Conservation (phyloP, 2,113 vertebrate genomes). For the Cyprinodon brontotheroides region DNA sequence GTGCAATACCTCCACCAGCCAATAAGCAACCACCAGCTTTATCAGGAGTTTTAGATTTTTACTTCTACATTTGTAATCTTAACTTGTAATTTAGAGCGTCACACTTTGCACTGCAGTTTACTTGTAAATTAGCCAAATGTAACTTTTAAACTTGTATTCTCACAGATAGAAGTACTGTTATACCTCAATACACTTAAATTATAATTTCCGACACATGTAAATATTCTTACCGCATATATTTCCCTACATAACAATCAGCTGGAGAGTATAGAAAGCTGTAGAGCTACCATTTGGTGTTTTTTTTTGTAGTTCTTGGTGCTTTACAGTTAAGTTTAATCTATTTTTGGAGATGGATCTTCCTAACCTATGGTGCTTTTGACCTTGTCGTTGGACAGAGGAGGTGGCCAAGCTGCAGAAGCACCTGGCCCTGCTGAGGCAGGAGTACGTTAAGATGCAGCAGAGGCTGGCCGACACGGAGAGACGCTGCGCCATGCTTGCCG, state of each 20-base stretch:
- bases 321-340: neutral
- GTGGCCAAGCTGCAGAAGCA: conserved; percentile 99
- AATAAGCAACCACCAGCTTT: no score
- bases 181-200: no score
- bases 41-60: no score
- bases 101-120: no score
- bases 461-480: conserved; percentile 93
- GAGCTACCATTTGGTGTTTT: neutral
- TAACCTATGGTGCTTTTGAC: conserved; percentile 8
- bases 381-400: conserved; percentile 84
- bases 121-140: no score
- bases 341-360: neutral
- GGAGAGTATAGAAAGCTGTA: neutral
- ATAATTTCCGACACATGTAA: neutral
- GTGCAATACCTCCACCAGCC: no score
- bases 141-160: no score
- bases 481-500: conserved; percentile 87
- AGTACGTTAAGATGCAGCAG: conserved; percentile 98
- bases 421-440: conserved; percentile 94
- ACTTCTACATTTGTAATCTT: no score
- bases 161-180: no score
- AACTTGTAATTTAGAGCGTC: no score
- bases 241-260: neutral
- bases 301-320: neutral
- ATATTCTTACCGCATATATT: neutral